These are phyloP conservation scores for Camptogramma bilineatum DNA, from an alignment of 2,888 invertebrate species.

Conservation along the genomic window DNA sequence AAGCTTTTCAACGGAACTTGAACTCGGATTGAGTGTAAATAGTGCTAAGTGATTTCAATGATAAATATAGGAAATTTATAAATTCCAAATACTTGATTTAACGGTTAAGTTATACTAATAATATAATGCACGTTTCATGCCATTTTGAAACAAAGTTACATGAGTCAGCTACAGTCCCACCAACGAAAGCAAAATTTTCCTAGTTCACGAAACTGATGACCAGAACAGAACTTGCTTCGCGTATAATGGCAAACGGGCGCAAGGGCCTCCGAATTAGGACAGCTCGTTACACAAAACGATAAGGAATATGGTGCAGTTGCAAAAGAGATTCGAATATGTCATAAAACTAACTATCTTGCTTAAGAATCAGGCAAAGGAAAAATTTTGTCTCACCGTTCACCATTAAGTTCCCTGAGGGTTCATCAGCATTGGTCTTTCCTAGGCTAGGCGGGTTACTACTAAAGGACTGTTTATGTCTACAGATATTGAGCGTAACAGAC, in stretches of 20 bases:
- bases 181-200: constrained; percentile 4
- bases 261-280: constrained; percentile 16
- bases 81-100: too few species aligned
- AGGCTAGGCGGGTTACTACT: too few species aligned
- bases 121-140: background rate
- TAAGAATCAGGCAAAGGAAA: background rate
- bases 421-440: too few species aligned
- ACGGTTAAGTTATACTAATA: too few species aligned
- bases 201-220: constrained; percentile 7
- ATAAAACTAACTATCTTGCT: constrained; percentile 1
- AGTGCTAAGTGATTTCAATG: too few species aligned
- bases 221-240: constrained; percentile 5
- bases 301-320: constrained; percentile 24
- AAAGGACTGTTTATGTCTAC: too few species aligned
- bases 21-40: too few species aligned
- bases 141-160: background rate
- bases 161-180: background rate
- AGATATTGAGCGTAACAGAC: too few species aligned
- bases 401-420: too few species aligned
- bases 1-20: too few species aligned
- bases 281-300: constrained; percentile 17
- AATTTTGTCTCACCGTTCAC: background rate
- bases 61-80: too few species aligned
- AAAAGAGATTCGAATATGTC: constrained; percentile 5
- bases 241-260: constrained; percentile 12